These are phyloP conservation scores for Cenopis cana DNA, from an alignment of 2,888 invertebrate genomes.

Conservation along the genomic window DNA sequence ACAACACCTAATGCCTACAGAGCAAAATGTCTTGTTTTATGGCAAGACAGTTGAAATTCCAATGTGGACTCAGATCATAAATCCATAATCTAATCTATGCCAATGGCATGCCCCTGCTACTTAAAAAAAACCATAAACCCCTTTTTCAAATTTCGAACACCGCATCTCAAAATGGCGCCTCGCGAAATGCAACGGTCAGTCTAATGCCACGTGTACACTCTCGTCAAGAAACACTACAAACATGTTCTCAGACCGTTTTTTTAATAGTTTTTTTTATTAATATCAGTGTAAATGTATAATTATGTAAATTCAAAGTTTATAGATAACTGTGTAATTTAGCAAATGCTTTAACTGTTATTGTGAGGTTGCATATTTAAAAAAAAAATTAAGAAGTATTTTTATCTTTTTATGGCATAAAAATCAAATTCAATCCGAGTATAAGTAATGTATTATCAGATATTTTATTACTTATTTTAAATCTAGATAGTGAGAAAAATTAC, in stretches of 20 bases:
- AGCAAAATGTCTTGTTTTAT: no score
- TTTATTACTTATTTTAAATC: no score
- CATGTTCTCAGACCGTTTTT: neutral
- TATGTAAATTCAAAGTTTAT: no score
- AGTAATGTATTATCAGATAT: no score
- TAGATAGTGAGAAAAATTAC: no score
- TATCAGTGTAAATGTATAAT: neutral
- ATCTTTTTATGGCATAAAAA: no score
- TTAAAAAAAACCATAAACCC: conserved; percentile 26
- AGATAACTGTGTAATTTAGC: no score
- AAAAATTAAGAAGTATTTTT: no score
- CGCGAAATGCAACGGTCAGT: conserved; percentile 22
- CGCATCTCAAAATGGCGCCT: conserved; percentile 38
- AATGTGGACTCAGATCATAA: conserved; percentile 9
- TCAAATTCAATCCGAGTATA: no score
- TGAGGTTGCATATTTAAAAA: no score
- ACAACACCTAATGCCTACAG: no score
- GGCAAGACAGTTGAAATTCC: conserved; percentile 3
- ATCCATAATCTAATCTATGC: conserved; percentile 34
- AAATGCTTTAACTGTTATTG: no score
- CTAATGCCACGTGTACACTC: conserved; percentile 23
- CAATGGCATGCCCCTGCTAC: conserved; percentile 17
- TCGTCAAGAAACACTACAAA: neutral
- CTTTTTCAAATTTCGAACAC: conserved; percentile 28
- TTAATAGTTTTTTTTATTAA: neutral